Evolutionary conservation across 2,888 invertebrate species (phyloP), one percentile per base, ranked within the genome.

Genomic region (Phaedon cochleariae): DNA sequence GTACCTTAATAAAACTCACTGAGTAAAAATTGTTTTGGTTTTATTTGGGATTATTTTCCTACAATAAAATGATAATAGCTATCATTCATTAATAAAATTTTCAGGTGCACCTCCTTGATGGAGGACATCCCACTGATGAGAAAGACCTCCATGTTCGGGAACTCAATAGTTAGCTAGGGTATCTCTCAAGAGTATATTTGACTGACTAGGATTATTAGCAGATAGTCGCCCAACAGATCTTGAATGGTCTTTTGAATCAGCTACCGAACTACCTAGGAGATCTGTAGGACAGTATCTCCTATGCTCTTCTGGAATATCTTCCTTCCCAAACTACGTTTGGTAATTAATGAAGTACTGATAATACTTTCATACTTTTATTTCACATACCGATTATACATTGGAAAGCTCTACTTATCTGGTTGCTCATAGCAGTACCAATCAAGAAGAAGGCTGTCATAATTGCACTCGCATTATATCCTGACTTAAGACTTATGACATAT

Each of bases 251-350:
- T 1, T 26, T 12, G 21, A 21, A 20, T 51, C 9, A 21, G 21
- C 21, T 51, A 21, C 22, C 21, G 51, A 22, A 21, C 21, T 22
- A 21, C 5, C 22, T 1, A 51, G 22, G 21, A 51, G 51, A 15
- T 22, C 51, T 51, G 51, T 51, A 51, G 51, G 51, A 51, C 26
- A 51, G 20, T 51, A 41, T 41, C 41, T 3, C 4, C 17, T 41
- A 5, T 41, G 41, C 4, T 41, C 17, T 3, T 5, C 5, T 6
- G 41, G 41, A 41, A 41, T 3, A 41, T 41, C 41, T 10, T 41
- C 41, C 9, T 41, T 10, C 9, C 41, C 41, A n/a, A n/a, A n/a
- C n/a, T n/a, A n/a, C n/a, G n/a, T n/a, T n/a, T n/a, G n/a, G n/a
- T n/a, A n/a, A n/a, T n/a, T n/a, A n/a, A n/a, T n/a, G n/a, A n/a